A percentile compares a stretch with the other conserved stretches of the same genome.
phyloP scores from a whole-genome alignment of 1,140 invertebrate species.

The Hesperophylax magnus region DNA sequence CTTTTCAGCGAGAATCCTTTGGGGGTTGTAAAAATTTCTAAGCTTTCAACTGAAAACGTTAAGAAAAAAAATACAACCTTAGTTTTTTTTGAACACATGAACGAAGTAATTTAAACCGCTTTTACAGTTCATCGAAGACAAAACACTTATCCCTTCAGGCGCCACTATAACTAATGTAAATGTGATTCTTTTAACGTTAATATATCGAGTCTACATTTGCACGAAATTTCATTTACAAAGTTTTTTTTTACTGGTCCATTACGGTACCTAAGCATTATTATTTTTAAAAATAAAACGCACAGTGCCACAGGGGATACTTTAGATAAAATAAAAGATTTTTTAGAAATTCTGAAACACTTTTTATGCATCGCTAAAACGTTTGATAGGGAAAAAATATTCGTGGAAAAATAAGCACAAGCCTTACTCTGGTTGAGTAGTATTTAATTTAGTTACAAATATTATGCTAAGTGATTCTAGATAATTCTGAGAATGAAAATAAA shows the following conservation, averaged over 20 bases:
- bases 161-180: neutral
- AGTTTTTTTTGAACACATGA: neutral
- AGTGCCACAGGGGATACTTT: neutral
- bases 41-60: neutral
- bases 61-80: neutral
- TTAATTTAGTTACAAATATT: slow-evolving; percentile 46
- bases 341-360: neutral
- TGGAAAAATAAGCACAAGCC: slow-evolving; percentile 32
- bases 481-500: too few species aligned
- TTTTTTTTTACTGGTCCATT: slow-evolving; percentile 34
- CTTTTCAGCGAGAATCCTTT: neutral
- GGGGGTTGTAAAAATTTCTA: neutral
- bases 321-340: slow-evolving; percentile 42
- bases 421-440: slow-evolving; percentile 23
- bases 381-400: neutral
- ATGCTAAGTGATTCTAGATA: slow-evolving; percentile 48
- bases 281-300: slow-evolving; percentile 19
- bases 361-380: neutral
- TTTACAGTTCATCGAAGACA: neutral
- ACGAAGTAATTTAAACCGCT: neutral
- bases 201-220: neutral
- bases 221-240: neutral
- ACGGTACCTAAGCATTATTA: slow-evolving; percentile 42
- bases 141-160: neutral
- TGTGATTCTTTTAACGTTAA: neutral